Evolutionary conservation across 2,888 invertebrate genomes (phyloP).

Genomic region (Flexamia atlantica): DNA sequence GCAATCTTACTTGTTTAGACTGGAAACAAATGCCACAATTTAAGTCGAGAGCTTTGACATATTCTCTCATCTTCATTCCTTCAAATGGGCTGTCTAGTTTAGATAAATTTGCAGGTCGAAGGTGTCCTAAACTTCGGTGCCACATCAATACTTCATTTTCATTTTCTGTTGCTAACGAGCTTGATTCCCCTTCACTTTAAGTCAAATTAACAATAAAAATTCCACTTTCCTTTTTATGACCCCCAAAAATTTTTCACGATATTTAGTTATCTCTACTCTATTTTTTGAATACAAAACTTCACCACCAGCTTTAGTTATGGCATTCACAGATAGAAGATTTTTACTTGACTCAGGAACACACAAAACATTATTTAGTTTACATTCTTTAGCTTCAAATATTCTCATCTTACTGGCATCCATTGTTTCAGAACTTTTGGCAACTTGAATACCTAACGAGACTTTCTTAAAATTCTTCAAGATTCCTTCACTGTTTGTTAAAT

Average conservation of each 20-base stretch:
- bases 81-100: constrained; percentile 27
- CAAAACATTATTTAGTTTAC: constrained; percentile 50
- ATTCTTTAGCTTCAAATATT: constrained; percentile 1
- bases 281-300: constrained; percentile 46
- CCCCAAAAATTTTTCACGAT: constrained; percentile 38
- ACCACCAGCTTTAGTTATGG: constrained; percentile 59
- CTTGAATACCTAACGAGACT: constrained; percentile 7
- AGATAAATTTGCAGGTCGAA: constrained; percentile 44
- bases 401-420: constrained; percentile 21
- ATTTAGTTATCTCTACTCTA: constrained; percentile 44
- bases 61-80: constrained; percentile 31
- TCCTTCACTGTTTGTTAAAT: background rate
- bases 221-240: constrained; percentile 34
- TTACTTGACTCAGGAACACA: constrained; percentile 57
- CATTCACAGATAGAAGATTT: constrained; percentile 61
- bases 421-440: constrained; percentile 22
- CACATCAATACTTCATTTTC: constrained; percentile 25
- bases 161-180: constrained; percentile 8
- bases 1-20: constrained; percentile 55
- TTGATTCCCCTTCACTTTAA: constrained; percentile 12
- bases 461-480: background rate
- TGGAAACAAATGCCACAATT: constrained; percentile 57
- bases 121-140: constrained; percentile 61
- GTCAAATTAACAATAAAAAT: constrained; percentile 51
- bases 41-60: background rate